Evolutionary conservation across 2,888 invertebrate genomes (phyloP), one percentile per base, ranked within the genome.

Genomic region (Eumerus sabulonum): DNA sequence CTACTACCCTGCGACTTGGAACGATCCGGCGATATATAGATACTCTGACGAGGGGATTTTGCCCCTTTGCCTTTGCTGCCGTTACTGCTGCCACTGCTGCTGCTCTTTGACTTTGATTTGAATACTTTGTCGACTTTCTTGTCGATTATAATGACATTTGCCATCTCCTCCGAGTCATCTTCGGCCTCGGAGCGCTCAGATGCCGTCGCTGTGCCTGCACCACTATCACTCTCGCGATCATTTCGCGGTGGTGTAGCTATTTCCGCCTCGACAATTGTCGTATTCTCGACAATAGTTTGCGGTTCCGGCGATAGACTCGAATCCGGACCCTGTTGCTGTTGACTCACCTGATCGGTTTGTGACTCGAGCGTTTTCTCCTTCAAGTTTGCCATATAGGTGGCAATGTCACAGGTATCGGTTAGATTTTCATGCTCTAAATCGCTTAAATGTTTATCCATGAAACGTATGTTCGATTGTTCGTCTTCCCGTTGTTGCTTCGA

Each of bases 1-100:
- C 88, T 88, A 62, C 86, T 87, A 11, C 88, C 88, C 79, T 87
- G 88, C 11, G 89, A 89, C 62, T 88, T 88, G 66, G 86, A 86
- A 16, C 88, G 88, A 82, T 89, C 89, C 0, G 89, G 88, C 0
- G 92, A 92, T 70, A 92, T 91, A 82, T 92, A 92, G 27, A 92
- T 91, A 53, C 91, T 92, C 72, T 91, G 91, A 7, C 91, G 90
- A 11, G 91, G 91, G 1, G 91, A 91, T 64, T 87, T 85, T 38
- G 82, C 83, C 4, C 81, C 77, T 68, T 86, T 88, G 62, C 82
- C 82, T 64, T 81, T 82, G 38, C 86, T 86, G 11, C 82, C 81
- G 38, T 82, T 82, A 48, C 74, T 74, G 14, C 67, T 74, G 19
- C 76, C 76, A 45, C 84, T 83, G 47, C 82, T 83, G 19, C 82